A percentile compares a stretch with the other conserved stretches of the same genome.
Conservation (phyloP, 1,140 invertebrate genomes). For the Anastrepha obliqua region DNA sequence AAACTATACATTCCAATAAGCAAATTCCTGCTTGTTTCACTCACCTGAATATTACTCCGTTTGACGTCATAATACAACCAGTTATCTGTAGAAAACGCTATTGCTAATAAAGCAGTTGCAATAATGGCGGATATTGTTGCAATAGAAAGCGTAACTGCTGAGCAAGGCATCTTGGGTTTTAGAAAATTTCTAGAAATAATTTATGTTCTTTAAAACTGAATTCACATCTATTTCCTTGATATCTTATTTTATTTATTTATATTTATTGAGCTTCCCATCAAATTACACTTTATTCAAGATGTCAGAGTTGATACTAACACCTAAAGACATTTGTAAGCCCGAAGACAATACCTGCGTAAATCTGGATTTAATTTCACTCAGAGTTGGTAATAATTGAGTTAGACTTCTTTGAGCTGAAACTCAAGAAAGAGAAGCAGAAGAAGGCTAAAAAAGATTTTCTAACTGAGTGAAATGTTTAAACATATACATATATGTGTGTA, state of each 20-base stretch:
- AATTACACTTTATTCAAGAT: constrained; percentile 29
- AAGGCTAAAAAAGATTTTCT: too few species aligned
- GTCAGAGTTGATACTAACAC: constrained; percentile 44
- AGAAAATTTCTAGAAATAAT: not conserved
- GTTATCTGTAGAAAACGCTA: constrained; percentile 96
- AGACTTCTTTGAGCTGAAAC: not conserved
- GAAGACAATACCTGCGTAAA: constrained; percentile 29
- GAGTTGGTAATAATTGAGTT: constrained; percentile 12
- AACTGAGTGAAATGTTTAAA: not conserved
- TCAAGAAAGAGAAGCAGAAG: not conserved
- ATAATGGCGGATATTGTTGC: constrained; percentile 95
- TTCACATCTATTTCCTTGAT: not conserved
- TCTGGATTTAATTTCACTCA: constrained; percentile 49
- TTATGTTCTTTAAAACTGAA: not conserved
- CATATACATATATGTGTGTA: not conserved
- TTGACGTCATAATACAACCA: constrained; percentile 95
- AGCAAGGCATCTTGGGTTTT: constrained; percentile 87
- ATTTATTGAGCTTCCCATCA: not conserved
- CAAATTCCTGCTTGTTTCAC: constrained; percentile 50
- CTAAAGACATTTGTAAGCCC: constrained; percentile 46
- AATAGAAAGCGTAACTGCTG: constrained; percentile 93
- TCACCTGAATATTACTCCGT: constrained; percentile 89
- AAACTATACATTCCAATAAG: not conserved
- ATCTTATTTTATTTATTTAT: not conserved
- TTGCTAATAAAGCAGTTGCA: constrained; percentile 90